These are phyloP conservation scores for Gryllus longicercus DNA, from an alignment of 2,888 invertebrate genomes.

Conservation along the genomic window DNA sequence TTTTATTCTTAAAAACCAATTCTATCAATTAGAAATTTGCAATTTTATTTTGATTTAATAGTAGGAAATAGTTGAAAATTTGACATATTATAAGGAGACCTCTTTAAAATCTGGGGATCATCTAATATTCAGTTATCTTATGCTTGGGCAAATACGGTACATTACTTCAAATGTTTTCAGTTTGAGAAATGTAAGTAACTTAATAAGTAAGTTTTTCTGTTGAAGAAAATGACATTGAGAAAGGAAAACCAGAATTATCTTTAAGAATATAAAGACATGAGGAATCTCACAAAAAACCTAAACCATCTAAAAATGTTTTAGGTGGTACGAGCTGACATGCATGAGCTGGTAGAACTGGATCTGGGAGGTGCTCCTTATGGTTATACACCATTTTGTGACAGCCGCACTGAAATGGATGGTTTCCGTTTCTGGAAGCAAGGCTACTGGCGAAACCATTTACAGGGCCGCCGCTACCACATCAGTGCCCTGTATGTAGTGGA, in stretches of 20 bases:
- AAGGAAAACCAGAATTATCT: neutral
- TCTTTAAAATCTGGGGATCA: no score
- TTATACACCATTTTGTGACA: constrained; percentile 98
- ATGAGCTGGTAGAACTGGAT: constrained; percentile 87
- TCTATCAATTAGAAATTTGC: no score
- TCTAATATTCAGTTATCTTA: no score
- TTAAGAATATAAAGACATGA: neutral
- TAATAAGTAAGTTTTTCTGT: neutral
- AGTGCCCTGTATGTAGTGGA: constrained; percentile 98
- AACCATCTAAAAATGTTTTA: constrained; percentile 42
- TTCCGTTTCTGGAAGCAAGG: constrained; percentile 99
- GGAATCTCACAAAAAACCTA: no score
- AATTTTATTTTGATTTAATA: no score
- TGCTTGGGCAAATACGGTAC: no score
- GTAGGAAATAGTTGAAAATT: no score
- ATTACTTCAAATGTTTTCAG: no score
- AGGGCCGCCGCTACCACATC: constrained; percentile 89
- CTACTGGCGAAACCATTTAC: constrained; percentile 98
- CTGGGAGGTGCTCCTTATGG: constrained; percentile 94
- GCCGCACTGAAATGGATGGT: constrained; percentile 97
- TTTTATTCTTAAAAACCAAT: no score
- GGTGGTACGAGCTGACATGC: constrained; percentile 91
- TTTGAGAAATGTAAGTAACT: no score
- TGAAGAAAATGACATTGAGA: neutral
- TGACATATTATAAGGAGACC: no score